These are phyloP conservation scores for Apeira syringaria DNA, from an alignment of 2,888 invertebrate species.

Conservation along the genomic window DNA sequence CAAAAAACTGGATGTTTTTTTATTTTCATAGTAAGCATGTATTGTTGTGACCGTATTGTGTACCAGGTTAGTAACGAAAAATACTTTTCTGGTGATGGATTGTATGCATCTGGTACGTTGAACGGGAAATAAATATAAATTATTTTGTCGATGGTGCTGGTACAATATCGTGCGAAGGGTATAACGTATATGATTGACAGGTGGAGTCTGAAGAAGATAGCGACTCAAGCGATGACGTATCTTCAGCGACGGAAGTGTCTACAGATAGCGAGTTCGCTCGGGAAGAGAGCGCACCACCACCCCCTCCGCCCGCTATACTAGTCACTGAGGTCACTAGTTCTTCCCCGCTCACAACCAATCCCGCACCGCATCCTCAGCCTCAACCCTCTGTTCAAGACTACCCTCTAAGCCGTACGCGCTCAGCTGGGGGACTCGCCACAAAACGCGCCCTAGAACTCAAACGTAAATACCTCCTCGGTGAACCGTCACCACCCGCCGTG, in stretches of 20 bases:
- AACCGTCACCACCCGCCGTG: conserved; percentile 87
- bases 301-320: conserved; percentile 40
- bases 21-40: too few relatives aligned
- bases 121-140: too few relatives aligned
- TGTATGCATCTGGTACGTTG: too few relatives aligned
- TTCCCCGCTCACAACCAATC: too few relatives aligned
- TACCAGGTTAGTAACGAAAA: too few relatives aligned
- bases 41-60: too few relatives aligned
- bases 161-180: background rate
- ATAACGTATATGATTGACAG: conserved; percentile 38
- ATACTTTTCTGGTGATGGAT: too few relatives aligned
- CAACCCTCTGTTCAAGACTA: conserved; percentile 90
- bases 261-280: conserved; percentile 96
- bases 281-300: conserved; percentile 88
- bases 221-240: conserved; percentile 89
- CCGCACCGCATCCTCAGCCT: conserved; percentile 88
- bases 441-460: conserved; percentile 94
- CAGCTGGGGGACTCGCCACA: conserved; percentile 94
- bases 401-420: conserved; percentile 91
- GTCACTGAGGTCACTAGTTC: too few relatives aligned
- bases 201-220: conserved; percentile 81
- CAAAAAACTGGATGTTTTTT: too few relatives aligned
- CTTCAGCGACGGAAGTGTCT: conserved; percentile 95
- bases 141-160: too few relatives aligned
- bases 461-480: conserved; percentile 92